These are phyloP conservation scores for Pocillopora grandis DNA, from an alignment of 92 coral and sea anemone genomes.

Conservation along the genomic window DNA sequence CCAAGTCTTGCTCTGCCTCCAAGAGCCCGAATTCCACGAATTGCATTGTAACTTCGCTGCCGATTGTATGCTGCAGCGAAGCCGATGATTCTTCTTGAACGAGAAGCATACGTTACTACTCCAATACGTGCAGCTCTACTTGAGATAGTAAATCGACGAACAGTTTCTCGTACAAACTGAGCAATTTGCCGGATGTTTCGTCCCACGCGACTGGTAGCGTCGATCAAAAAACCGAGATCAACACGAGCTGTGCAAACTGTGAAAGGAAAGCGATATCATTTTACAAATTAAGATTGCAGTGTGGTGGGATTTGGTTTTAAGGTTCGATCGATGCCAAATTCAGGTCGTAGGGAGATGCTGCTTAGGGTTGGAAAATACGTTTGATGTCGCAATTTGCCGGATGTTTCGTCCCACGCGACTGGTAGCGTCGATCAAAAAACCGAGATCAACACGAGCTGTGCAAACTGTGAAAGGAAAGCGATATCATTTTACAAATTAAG, in stretches of 20 bases:
- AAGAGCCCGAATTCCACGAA: constrained; percentile 33
- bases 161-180: constrained; percentile 57
- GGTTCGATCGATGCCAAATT: no score
- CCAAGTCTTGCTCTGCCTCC: constrained; percentile 55
- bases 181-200: constrained; percentile 41
- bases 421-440: constrained; percentile 64
- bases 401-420: no score
- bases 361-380: no score
- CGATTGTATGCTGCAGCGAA: constrained; percentile 25
- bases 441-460: constrained; percentile 63
- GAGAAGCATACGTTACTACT: constrained; percentile 61
- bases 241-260: constrained; percentile 56
- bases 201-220: constrained; percentile 45
- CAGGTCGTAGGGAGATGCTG: no score
- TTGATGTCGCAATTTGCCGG: no score
- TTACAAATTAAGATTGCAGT: no score
- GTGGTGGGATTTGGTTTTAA: no score
- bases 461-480: constrained; percentile 33
- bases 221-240: constrained; percentile 72
- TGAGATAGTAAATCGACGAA: constrained; percentile 63
- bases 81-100: constrained; percentile 30
- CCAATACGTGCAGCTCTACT: constrained; percentile 71
- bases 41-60: constrained; percentile 22
- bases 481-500: neutral
- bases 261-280: neutral